Evolutionary conservation across 2,888 invertebrate genomes (phyloP), one percentile per base, ranked within the genome.

Genomic region (Xylota segnis): DNA sequence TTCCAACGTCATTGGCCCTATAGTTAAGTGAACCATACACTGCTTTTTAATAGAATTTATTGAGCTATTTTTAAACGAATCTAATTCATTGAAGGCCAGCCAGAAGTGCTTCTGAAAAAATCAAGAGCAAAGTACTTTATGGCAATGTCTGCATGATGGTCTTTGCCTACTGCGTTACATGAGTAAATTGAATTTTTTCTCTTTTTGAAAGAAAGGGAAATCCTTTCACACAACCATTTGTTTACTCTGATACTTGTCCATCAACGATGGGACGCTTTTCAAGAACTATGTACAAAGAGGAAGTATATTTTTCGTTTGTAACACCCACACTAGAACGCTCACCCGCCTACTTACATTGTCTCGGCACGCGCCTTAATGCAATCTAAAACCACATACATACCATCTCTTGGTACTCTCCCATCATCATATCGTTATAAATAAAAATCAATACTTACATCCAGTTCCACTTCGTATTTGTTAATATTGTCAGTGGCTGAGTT

Each of bases 401-500:
- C 56, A 61, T 43, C 52, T 50, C 37, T 54, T 59, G 5, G n/a
- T 54, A 37, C 29, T 45, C 54, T 37, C 50, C 32, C 52, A 65
- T 47, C 63, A 18, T 29, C 18, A 18, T 70, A 7, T 40, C 14
- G 16, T 32, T 56, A 23, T 71, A 87, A 89, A 87, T 88, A 81
- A 87, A 88, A 89, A 88, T 87, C 88, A 83, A 88, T 89, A 92
- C 92, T 94, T 92, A 95, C 95, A 92, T 98, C 98, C 89, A 98
- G 93, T 92, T 97, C 97, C 88, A 97, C 96, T 93, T 98, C 98
- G 87, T 97, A 94, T 89, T 96, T 95, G 93, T 98, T 98, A 90
- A 98, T 98, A 92, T 97, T 97, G 93, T 98, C 97, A 70, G 98
- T 98, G 29, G 97, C 96, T 89, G 96, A 96, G 92, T 98, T 98